Base-by-base conservation (phyloP, 2,888 invertebrate genomes). In the Melieria picta region DNA sequence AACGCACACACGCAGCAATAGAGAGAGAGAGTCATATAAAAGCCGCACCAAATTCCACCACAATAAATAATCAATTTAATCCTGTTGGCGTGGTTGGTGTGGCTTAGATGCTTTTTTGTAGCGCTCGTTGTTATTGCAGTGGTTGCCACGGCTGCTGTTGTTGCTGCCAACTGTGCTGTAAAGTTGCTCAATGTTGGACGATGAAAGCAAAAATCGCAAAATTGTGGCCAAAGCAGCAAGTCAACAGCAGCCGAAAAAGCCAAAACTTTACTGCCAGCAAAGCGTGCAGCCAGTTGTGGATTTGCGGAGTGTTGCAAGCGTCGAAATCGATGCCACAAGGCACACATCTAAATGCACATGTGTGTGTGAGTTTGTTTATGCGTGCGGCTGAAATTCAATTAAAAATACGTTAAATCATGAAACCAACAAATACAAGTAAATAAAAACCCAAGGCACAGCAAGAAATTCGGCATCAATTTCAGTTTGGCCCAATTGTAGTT, bases 41-140 rank as follows among this genome's bases (percentile, higher is more conserved):
- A 69, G 62, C 47, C 65, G 58, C 71, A 65, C 65, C 65, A 71
- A 74, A 74, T 65, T 65, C 58, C 62, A 9, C 66, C 57, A 67
- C 70, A 72, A 74, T 72, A 72, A 72, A 72, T 74, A 72, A 74
- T 64, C 74, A 69, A 71, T 74, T 74, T 72, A 74, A 71, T 72
- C 72, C 69, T 66, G 65, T 47, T 66, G 55, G 57, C 45, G 45
- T 57, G 63, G 11, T n/a, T 13, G 46, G 62, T 62, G n/a, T n/a
- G 5, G 7, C 9, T 67, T 67, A 16, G 42, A 30, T 63, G 30
- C 63, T 30, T 60, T 60, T 45, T 11, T 7, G n/a, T 0, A 61
- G 42, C 57, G 52, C 10, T 9, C 57, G 52, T 46, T 46, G 65
- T 16, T 65, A 56, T 56, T 16, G 56, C 56, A 46, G 55, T 43